Evolutionary conservation across 2,797 vertebrate genomes (phyloP).

Genomic region (Platalea minor): DNA sequence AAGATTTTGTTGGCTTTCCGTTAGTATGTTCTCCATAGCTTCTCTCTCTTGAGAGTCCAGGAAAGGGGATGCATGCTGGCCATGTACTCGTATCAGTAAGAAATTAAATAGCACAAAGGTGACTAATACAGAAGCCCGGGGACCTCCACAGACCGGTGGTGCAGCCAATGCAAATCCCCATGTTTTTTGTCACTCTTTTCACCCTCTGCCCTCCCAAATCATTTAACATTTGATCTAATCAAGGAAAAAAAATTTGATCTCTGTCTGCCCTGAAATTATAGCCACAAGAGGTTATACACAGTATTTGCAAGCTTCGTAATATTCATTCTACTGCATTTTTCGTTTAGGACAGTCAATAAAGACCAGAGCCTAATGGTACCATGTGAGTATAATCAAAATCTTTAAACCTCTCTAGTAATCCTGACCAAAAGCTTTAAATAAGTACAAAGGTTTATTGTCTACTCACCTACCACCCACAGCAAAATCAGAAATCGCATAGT

Average conservation of each 20-base stretch:
- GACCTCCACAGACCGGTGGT: not conserved
- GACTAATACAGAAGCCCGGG: not conserved
- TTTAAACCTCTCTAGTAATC: not conserved
- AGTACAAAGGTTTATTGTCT: not conserved
- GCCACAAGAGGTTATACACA: not conserved
- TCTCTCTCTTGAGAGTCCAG: not conserved
- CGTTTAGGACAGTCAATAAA: not conserved
- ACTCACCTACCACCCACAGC: conserved; percentile 95
- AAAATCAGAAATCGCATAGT: conserved; percentile 98
- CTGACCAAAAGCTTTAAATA: not conserved
- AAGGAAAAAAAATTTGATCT: not conserved
- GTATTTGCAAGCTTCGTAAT: not conserved
- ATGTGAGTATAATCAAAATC: not conserved
- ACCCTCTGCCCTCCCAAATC: not conserved
- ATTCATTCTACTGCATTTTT: not conserved
- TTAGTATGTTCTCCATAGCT: not conserved
- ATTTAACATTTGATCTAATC: not conserved
- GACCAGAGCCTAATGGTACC: not conserved
- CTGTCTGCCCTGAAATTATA: not conserved
- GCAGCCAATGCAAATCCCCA: not conserved
- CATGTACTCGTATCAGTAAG: not conserved
- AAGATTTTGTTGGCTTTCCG: not conserved
- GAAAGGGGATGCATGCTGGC: rapidly evolving
- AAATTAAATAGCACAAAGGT: not conserved
- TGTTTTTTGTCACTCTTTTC: not conserved